Evolutionary conservation across 2,888 invertebrate species (phyloP).

Genomic region (Dinocampus coccinellae): DNA sequence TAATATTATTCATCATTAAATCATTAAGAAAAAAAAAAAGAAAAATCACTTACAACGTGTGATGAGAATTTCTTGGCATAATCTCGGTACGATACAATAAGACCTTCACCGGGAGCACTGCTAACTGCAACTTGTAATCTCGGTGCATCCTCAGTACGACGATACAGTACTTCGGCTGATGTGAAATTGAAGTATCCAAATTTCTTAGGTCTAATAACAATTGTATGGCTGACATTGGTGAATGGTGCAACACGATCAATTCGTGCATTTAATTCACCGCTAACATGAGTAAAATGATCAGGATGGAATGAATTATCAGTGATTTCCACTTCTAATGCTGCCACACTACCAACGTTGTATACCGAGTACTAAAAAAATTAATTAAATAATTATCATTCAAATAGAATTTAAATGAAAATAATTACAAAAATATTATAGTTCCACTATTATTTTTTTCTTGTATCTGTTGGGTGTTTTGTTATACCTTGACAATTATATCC

Average conservation of each 20-base stretch:
- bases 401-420: no score
- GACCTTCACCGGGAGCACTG: conserved; percentile 96
- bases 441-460: not conserved
- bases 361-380: conserved; percentile 78
- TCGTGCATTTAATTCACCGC: conserved; percentile 85
- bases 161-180: conserved; percentile 92
- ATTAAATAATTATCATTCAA: not conserved
- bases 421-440: no score
- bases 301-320: conserved; percentile 93
- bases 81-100: conserved; percentile 91
- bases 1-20: no score
- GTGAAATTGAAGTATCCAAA: conserved; percentile 98
- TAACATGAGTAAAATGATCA: conserved; percentile 90
- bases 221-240: conserved; percentile 93
- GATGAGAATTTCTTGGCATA: conserved; percentile 97
- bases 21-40: not conserved
- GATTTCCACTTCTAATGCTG: conserved; percentile 90
- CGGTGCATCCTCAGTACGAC: conserved; percentile 84
- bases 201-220: conserved; percentile 89
- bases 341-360: conserved; percentile 92
- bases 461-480: conserved; percentile 24
- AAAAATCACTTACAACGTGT: conserved; percentile 78
- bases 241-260: conserved; percentile 93
- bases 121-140: conserved; percentile 75
- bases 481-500: conserved; percentile 90